These are phyloP conservation scores for Gymnodraco acuticeps DNA, from an alignment of 2,797 vertebrate species.

Conservation along the genomic window DNA sequence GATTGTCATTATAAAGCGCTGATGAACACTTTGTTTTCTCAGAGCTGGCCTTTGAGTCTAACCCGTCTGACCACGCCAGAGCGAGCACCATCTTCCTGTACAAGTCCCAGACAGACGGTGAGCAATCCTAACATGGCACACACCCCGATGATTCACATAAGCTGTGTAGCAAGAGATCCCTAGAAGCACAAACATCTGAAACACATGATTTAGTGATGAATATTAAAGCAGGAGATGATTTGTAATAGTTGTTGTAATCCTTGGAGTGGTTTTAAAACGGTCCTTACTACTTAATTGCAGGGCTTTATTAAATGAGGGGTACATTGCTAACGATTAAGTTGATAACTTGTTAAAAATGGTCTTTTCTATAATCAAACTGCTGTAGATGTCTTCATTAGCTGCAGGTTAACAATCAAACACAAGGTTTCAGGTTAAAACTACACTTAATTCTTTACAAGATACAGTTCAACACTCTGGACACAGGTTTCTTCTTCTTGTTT, in stretches of 20 bases:
- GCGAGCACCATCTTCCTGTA: conserved; percentile 98
- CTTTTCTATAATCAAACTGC: neutral
- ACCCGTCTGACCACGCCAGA: conserved; percentile 95
- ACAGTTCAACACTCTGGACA: neutral
- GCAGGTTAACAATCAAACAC: neutral
- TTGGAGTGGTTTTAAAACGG: neutral
- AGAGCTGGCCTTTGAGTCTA: conserved; percentile 95
- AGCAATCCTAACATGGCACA: conserved; percentile 63
- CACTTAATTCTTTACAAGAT: neutral
- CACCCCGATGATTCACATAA: conserved; percentile 18
- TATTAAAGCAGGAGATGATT: neutral
- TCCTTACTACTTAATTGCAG: neutral
- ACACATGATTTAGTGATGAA: neutral
- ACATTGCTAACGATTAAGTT: neutral
- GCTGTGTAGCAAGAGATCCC: neutral
- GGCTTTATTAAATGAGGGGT: neutral
- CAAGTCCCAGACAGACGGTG: conserved; percentile 99
- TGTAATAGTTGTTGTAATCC: neutral
- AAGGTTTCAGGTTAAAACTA: neutral
- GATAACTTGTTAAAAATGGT: neutral
- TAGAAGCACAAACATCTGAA: neutral
- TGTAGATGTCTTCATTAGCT: neutral
- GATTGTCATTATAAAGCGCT: neutral
- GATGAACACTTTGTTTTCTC: conserved; percentile 27
- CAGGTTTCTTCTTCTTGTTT: neutral